Evolutionary conservation across 2,888 invertebrate species (phyloP), one percentile per base, ranked within the genome.

Genomic region (Escarpia spicata): DNA sequence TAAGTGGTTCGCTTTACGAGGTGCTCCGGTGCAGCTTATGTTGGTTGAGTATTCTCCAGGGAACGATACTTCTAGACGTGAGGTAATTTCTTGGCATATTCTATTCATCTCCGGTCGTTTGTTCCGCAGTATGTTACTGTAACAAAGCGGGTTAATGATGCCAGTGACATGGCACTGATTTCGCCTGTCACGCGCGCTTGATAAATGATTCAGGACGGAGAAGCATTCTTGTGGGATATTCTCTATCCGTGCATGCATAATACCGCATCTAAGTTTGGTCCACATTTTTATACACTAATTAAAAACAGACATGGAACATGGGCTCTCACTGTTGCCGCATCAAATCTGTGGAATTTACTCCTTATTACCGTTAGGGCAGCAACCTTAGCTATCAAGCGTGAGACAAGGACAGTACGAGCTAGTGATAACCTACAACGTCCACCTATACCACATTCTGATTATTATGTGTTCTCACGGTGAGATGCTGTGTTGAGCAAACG

Each of bases 101-200:
- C 75, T n/a, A 75, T 75, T 75, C 75, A 19, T 75, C 75, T 75
- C 75, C 19, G 75, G 75, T 75, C 75, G 75, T 75, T 75, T 75
- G 3, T 75, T n/a, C 75, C 6, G 19, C 75, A 15, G 75, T 75
- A 26, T 75, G 75, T 75, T 75, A 75, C 75, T 6, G 26, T 75
- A 75, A 75, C 75, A 75, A 75, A 75, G 75, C 75, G 19, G 75
- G 75, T n/a, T 75, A 75, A 75, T 75, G n/a, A 19, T 75, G 75
- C 75, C 75, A 26, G 19, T 75, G 75, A 75, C 75, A 26, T 75
- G 75, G 26, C 75, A 75, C 75, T 26, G 75, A 75, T 75, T 75
- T 75, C n/a, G 75, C n/a, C 26, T 75, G n/a, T 75, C 75, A 75
- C 75, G n/a, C 75, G n/a, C 75, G 75, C 75, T 75, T 26, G 26